Conservation (phyloP, 2,113 vertebrate genomes). For the Rostratula benghalensis region DNA sequence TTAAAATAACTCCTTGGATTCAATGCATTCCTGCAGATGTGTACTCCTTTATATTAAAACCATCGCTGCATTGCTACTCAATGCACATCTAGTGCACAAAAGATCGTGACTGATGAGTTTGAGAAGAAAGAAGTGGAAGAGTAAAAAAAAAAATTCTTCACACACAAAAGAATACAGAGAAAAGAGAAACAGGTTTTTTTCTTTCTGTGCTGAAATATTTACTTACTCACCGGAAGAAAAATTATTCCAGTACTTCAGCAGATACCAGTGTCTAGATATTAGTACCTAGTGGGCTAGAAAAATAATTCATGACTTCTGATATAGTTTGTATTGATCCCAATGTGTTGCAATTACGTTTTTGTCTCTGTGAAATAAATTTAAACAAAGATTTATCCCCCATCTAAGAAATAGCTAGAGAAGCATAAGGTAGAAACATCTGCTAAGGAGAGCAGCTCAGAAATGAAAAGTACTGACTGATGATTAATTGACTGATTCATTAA, state of each 20-base stretch:
- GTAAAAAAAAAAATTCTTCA: constrained; percentile 18
- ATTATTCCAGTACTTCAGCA: constrained; percentile 20
- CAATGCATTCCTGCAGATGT: neutral
- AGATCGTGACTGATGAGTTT: neutral
- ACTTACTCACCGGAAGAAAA: constrained; percentile 36
- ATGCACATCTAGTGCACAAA: neutral
- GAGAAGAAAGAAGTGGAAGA: neutral
- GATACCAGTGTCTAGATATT: constrained; percentile 20
- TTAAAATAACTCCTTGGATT: neutral
- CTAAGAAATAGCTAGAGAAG: constrained; percentile 4
- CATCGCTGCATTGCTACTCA: neutral
- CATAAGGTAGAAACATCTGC: neutral
- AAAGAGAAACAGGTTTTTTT: neutral
- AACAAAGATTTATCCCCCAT: constrained; percentile 40
- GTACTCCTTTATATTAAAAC: neutral
- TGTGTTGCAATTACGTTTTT: constrained; percentile 54
- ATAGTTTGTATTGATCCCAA: constrained; percentile 38
- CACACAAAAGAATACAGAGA: neutral
- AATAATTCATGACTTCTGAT: constrained; percentile 42
- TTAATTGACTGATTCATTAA: constrained; percentile 23
- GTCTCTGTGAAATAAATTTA: constrained; percentile 52
- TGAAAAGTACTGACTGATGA: constrained; percentile 9
- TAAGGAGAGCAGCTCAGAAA: neutral
- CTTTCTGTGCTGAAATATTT: neutral
- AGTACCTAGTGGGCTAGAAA: constrained; percentile 17